phyloP scores from a whole-genome alignment of 2,113 vertebrate genomes.

The human (Homo sapiens) region GRCh38 chrX:39733001-39733500 shows the following conservation, averaged over 20 bases:
- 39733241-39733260: background rate
- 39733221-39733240: background rate
- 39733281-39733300: background rate
- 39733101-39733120: background rate
- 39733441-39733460: background rate
- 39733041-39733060: conserved; percentile 67
- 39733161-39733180: background rate
- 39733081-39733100: background rate
- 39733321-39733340: background rate
- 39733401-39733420: background rate
- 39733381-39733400: background rate
- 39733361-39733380: background rate
- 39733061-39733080: background rate
- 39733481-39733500: background rate
- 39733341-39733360: background rate
- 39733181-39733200: background rate
- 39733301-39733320: background rate
- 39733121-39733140: conserved; percentile 8
- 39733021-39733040: background rate
- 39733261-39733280: background rate
- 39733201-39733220: background rate
- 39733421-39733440: background rate
- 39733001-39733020: too few species aligned
- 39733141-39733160: background rate
- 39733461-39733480: background rate